Conservation (phyloP, 2,888 invertebrate genomes). For the Allolobophora icterica region DNA sequence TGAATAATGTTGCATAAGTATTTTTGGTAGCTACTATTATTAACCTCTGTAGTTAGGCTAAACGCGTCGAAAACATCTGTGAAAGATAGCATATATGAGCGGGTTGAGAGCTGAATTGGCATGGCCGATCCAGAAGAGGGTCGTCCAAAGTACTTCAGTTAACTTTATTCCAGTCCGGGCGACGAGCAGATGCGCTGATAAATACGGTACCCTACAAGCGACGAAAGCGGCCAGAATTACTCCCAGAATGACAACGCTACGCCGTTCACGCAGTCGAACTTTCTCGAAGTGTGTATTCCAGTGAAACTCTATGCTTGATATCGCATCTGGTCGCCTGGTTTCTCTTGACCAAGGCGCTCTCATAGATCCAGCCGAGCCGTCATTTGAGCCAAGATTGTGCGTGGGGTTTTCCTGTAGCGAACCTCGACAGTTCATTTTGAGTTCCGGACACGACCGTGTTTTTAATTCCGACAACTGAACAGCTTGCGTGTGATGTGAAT, state of each 20-base stretch:
- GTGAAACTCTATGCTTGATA: background rate
- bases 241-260: background rate
- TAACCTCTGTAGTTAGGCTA: too few relatives aligned
- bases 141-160: background rate
- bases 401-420: background rate
- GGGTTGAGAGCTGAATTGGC: background rate
- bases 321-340: background rate
- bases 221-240: background rate
- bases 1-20: background rate
- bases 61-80: background rate
- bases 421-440: background rate
- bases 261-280: background rate
- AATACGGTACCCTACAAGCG: background rate
- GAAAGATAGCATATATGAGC: background rate
- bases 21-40: background rate
- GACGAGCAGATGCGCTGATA: background rate
- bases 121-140: background rate
- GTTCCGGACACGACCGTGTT: background rate
- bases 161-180: background rate
- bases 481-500: background rate
- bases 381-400: background rate
- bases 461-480: background rate
- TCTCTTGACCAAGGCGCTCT: background rate
- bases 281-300: background rate
- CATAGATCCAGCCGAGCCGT: background rate